Evolutionary conservation across 1,140 invertebrate species (phyloP).

Genomic region (Drosophila kohkoa): DNA sequence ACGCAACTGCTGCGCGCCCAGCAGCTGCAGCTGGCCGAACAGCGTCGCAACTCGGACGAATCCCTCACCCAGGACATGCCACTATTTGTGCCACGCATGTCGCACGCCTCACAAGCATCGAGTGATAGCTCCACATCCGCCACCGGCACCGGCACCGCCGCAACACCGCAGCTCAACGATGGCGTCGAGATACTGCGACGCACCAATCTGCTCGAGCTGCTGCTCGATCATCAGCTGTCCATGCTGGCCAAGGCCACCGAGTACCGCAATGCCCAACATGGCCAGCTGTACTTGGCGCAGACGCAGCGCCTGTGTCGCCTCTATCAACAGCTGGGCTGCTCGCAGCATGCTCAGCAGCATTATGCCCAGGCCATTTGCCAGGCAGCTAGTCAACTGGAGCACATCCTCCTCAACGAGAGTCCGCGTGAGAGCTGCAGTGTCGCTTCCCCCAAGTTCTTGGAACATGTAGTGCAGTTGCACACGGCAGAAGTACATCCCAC

Average conservation of each 20-base stretch:
- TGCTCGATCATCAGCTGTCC: conserved; percentile 83
- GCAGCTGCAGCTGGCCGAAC: conserved; percentile 58
- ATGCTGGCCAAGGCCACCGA: conserved; percentile 58
- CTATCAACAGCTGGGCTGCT: conserved; percentile 86
- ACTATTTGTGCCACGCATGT: conserved; percentile 50
- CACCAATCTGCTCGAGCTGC: conserved; percentile 88
- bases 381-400: conserved; percentile 67
- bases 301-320: conserved; percentile 88
- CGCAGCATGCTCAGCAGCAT: conserved; percentile 85
- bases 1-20: conserved; percentile 76
- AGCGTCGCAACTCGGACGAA: conserved; percentile 67
- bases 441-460: conserved; percentile 54
- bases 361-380: conserved; percentile 86
- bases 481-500: conserved; percentile 11
- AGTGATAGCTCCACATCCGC: conserved; percentile 3
- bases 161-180: conserved; percentile 71
- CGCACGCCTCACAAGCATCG: neutral
- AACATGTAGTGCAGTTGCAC: conserved; percentile 63
- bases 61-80: conserved; percentile 82
- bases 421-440: conserved; percentile 1
- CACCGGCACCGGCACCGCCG: neutral
- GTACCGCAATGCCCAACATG: conserved; percentile 86
- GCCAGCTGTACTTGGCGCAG: conserved; percentile 89
- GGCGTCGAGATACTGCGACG: conserved; percentile 86
- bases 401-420: neutral